Evolutionary conservation across 2,797 vertebrate species (phyloP).

Genomic region (Halcyon smyrnensis): DNA sequence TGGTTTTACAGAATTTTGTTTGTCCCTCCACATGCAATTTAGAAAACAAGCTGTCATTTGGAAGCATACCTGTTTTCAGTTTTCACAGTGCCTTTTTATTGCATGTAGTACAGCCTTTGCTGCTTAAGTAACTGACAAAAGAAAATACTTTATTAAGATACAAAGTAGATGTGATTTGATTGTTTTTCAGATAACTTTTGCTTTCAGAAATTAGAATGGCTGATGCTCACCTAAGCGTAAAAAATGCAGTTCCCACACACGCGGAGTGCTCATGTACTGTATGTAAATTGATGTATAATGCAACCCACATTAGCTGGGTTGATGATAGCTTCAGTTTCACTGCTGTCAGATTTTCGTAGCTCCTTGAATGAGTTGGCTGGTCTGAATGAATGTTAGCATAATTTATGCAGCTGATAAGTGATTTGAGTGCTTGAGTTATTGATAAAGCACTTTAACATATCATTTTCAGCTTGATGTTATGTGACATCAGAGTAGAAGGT

Average conservation of each 20-base stretch:
- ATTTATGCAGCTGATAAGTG: constrained; percentile 84
- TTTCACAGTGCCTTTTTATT: neutral
- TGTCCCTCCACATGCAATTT: neutral
- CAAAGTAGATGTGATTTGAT: constrained; percentile 31
- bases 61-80: neutral
- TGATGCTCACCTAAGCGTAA: constrained; percentile 77
- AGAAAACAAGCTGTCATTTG: neutral
- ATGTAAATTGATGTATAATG: constrained; percentile 85
- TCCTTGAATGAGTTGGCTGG: constrained; percentile 78
- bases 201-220: constrained; percentile 82
- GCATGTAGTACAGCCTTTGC: neutral
- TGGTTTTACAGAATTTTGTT: constrained; percentile 4
- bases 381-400: constrained; percentile 78
- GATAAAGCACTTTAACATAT: constrained; percentile 88
- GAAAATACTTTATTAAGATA: constrained; percentile 2
- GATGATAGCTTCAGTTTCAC: constrained; percentile 80
- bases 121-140: neutral
- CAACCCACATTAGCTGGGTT: constrained; percentile 74
- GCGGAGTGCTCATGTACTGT: neutral
- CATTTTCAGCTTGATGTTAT: constrained; percentile 78
- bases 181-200: constrained; percentile 69
- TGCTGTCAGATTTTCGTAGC: constrained; percentile 80
- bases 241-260: constrained; percentile 25
- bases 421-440: constrained; percentile 83
- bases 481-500: constrained; percentile 76